Base-by-base conservation (phyloP, 2,888 invertebrate species). In the Anarsia innoxiella region DNA sequence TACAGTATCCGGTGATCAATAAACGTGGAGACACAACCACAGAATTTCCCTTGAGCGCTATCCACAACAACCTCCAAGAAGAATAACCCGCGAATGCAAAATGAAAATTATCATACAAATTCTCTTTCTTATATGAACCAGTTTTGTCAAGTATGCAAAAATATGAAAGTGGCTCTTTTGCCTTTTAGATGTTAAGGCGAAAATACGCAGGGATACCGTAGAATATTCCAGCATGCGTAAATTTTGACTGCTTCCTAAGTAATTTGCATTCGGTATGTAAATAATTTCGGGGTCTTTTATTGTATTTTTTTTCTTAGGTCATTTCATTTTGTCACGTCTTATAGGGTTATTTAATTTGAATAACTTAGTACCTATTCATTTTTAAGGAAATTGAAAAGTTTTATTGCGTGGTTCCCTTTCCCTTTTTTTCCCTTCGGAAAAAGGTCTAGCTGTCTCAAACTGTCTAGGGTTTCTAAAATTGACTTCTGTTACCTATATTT, bases 41-140 rank as follows among this genome's bases (percentile, higher is more conserved):
- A 59, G 71, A 77, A 83, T 83, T 83, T 83, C 82, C 82, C 82
- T 51, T 48, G 79, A 82, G 82, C 76, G 66, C 78, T 57, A 78
- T 83, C 70, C 72, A 77, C 76, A 69, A 75, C 77, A 71, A 67
- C 66, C 66, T 58, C n/a, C 66, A 61, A 73, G 76, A 76, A 75
- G 75, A 77, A 79, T 73, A 75, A 75, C 77, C 61, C 70, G 71
- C 66, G 76, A 79, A 83, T 80, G 80, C 80, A 80, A 82, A 82
- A 82, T 82, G 80, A 80, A 82, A 80, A 82, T 83, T 83, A 82
- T 80, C 82, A 82, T 82, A 83, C 79, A 79, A 83, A 83, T 80
- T 76, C 66, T 55, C 68, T 69, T 70, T 75, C 75, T 76, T 76
- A 73, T 78, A 77, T 76, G 74, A 78, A 71, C 69, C 69, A 57